Evolutionary conservation across 2,888 invertebrate genomes (phyloP).

Genomic region (Lithophane semibrunnea): DNA sequence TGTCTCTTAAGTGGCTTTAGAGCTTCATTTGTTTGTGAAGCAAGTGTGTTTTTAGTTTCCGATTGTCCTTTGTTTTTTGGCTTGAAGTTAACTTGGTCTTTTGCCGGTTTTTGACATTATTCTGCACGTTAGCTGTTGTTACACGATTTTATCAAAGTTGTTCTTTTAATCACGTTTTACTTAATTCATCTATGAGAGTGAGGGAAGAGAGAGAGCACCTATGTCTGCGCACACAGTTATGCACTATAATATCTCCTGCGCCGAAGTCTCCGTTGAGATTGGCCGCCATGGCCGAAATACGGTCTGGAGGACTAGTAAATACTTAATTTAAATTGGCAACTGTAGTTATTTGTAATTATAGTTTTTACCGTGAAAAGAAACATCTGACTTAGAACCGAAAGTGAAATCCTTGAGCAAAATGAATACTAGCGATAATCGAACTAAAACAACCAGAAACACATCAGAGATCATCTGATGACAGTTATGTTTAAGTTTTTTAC

Average conservation of each 20-base stretch:
- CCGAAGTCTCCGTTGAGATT: no score
- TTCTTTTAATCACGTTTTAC: background rate
- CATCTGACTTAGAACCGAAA: background rate
- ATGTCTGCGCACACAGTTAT: no score
- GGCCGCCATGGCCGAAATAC: no score
- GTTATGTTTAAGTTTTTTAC: background rate
- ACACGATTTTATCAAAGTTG: background rate
- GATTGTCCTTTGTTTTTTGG: background rate
- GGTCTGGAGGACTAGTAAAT: no score
- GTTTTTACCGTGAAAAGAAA: background rate
- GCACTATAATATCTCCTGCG: no score
- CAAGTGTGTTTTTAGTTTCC: conserved; percentile 32
- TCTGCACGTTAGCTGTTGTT: background rate
- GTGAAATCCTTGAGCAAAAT: background rate
- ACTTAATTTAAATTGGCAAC: background rate
- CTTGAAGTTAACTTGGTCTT: no score
- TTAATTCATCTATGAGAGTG: no score
- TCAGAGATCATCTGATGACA: background rate
- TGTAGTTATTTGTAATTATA: background rate
- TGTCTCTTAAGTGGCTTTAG: conserved; percentile 48
- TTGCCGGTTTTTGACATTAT: background rate
- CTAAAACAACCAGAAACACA: background rate
- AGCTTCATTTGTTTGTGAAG: conserved; percentile 45
- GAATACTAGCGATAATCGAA: background rate
- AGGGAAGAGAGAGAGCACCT: no score